These are phyloP conservation scores for Muraenolepis orangiensis DNA, from an alignment of 2,797 vertebrate genomes.

Conservation along the genomic window DNA sequence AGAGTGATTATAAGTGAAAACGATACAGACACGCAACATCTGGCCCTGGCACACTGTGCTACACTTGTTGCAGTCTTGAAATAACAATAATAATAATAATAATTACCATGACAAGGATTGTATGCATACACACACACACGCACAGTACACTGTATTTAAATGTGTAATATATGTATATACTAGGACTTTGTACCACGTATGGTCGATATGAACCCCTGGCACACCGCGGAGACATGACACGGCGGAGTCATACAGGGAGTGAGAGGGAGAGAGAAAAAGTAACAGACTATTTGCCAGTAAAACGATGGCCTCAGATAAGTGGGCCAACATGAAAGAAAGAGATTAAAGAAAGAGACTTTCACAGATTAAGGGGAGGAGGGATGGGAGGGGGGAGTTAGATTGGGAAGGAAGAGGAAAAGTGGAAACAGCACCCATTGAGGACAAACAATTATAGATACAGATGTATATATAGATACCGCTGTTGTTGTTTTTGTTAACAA, in stretches of 20 bases:
- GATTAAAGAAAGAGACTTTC: too few relatives aligned
- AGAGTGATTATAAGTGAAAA: background rate
- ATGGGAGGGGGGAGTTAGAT: background rate
- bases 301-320: conserved; percentile 8
- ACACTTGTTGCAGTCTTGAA: background rate
- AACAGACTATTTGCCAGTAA: conserved; percentile 7
- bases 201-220: background rate
- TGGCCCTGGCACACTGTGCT: background rate
- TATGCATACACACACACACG: background rate
- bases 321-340: conserved; percentile 2
- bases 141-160: background rate
- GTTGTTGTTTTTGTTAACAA: too few relatives aligned
- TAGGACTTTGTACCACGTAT: background rate
- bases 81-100: background rate
- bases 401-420: background rate
- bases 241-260: background rate
- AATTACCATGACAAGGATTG: background rate
- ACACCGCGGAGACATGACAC: background rate
- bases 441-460: too few relatives aligned
- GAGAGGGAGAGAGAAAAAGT: conserved; percentile 1
- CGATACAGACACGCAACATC: background rate
- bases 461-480: too few relatives aligned
- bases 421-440: too few relatives aligned
- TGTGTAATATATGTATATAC: background rate
- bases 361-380: background rate